These are phyloP conservation scores for Tromatobia lineatoria DNA, from an alignment of 2,888 invertebrate genomes.

Conservation along the genomic window DNA sequence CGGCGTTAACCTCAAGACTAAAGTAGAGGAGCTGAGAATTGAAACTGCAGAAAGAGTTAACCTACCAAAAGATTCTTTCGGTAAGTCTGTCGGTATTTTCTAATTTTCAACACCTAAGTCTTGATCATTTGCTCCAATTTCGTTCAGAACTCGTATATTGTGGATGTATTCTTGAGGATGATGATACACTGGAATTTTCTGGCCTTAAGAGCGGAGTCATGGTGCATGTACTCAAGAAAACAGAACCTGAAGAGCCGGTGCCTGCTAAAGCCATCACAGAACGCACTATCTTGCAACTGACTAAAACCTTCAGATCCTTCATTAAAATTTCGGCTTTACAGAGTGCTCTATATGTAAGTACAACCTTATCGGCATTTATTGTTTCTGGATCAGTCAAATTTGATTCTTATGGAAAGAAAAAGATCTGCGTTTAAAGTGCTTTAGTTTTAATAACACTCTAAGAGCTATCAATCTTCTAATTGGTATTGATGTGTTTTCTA, in stretches of 20 bases:
- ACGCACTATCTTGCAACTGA: constrained; percentile 88
- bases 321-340: constrained; percentile 88
- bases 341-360: constrained; percentile 89
- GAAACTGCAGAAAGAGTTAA: constrained; percentile 88
- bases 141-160: constrained; percentile 89
- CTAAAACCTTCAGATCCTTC: constrained; percentile 88
- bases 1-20: constrained; percentile 88
- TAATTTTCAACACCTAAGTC: neutral
- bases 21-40: constrained; percentile 87
- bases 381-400: neutral
- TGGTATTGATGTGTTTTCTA: too few species aligned
- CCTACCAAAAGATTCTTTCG: constrained; percentile 87
- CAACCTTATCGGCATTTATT: neutral
- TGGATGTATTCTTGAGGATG: constrained; percentile 90
- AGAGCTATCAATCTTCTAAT: too few species aligned
- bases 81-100: constrained; percentile 84
- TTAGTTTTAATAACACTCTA: too few species aligned
- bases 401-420: too few species aligned
- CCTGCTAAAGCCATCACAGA: constrained; percentile 87
- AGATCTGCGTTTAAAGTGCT: too few species aligned
- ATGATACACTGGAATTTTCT: constrained; percentile 88
- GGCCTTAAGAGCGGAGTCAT: constrained; percentile 87
- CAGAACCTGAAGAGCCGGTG: constrained; percentile 81
- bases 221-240: constrained; percentile 87
- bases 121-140: neutral